Base-by-base conservation (phyloP, 2,888 invertebrate genomes). In the Sesia bembeciformis region DNA sequence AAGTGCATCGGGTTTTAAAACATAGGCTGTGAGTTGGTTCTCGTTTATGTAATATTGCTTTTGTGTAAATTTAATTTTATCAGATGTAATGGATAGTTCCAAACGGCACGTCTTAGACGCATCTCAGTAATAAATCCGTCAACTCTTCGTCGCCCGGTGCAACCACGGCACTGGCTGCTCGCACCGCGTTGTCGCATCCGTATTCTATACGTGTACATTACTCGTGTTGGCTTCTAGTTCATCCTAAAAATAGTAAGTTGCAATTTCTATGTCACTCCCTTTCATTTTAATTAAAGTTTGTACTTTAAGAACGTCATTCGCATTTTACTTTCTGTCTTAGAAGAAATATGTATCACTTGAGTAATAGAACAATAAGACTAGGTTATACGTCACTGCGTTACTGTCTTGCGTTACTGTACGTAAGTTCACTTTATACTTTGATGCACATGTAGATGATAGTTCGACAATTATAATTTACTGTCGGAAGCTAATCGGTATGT, bases 1-100 rank as follows among this genome's bases (percentile, higher is more conserved):
- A 72, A 75, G 73, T 67, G 76, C 74, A 76, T 74, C 78, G 81
- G 78, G 77, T 84, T 80, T 76, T 72, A 75, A 65, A 79, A 79
- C 74, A 78, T 81, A 84, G 88, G 88, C 88, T 89, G 88, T 89
- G 88, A 87, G 85, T 84, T 83, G 85, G 85, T 86, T 84, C 84
- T 86, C 80, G 75, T 84, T 84, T 79, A 23, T 74, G 75, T 75
- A 70, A 75, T 73, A 70, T 82, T 77, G 78, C 80, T 85, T 85
- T 81, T 70, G 72, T 81, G 72, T 67, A 66, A 52, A 66, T 70
- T 72, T 74, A 68, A 65, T 73, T 75, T 78, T 70, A 70, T 72
- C 69, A 75, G 67, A 64, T 58, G 58, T 57, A 64, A 74, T 71
- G 73, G 74, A 74, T 78, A 74, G 80, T 80, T 80, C 78, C 78